Conservation (phyloP, 2,797 vertebrate genomes). For the Tarsius wallacei region DNA sequence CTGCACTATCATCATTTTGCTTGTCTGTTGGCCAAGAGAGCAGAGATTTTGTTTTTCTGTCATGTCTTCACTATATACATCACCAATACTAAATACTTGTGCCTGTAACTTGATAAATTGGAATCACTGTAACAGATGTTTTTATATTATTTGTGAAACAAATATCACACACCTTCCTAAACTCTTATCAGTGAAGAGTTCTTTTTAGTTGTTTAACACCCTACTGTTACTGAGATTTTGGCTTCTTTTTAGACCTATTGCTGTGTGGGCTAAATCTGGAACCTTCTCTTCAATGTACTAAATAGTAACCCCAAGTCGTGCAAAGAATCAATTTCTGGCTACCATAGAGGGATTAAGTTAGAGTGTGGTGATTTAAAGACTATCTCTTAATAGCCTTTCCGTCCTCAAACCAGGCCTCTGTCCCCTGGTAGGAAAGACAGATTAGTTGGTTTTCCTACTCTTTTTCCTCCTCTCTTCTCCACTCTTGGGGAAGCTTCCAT, state of each 20-base stretch:
- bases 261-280: constrained; percentile 36
- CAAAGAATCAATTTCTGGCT: constrained; percentile 27
- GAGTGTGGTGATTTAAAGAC: not conserved
- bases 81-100: not conserved
- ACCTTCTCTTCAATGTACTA: not conserved
- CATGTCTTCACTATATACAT: not conserved
- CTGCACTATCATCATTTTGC: not conserved
- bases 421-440: constrained; percentile 68
- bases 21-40: not conserved
- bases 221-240: constrained; percentile 24
- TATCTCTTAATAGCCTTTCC: not conserved
- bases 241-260: constrained; percentile 48
- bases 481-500: constrained; percentile 84
- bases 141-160: constrained; percentile 46
- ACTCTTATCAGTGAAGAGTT: constrained; percentile 22
- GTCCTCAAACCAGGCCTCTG: constrained; percentile 16
- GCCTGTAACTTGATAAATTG: constrained; percentile 4
- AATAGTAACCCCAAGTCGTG: not conserved
- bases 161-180: constrained; percentile 13
- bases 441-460: constrained; percentile 67
- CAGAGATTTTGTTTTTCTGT: constrained; percentile 14
- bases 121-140: not conserved
- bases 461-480: constrained; percentile 60
- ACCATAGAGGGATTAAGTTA: not conserved
- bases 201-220: constrained; percentile 25